Base-by-base conservation (phyloP, 1,140 invertebrate genomes). In the Pogonognathellus flavescens region DNA sequence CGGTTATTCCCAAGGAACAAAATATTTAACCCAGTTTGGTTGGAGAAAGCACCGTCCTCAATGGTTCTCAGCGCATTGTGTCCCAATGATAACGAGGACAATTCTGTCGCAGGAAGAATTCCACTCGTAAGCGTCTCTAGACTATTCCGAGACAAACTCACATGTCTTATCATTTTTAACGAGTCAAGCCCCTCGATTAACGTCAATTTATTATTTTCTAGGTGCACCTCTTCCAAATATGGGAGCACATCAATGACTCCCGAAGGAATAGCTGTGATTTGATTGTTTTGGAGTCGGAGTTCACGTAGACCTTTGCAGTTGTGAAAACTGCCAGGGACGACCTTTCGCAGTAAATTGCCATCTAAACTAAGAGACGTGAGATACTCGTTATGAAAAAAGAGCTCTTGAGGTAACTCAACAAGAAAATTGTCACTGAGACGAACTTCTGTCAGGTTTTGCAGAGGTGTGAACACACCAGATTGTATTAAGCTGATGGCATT, bases 401-500 rank as follows among this genome's bases (percentile, higher is more conserved):
- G 92, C 86, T 94, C 93, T 22, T 92, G 91, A 8, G 95, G 95
- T 84, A 97, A 92, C 59, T 92, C 93, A 53, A 93, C 93, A 87
- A 97, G 94, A 90, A 95, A 97, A 90, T 98, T 98, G 86, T 95
- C 95, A 89, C 95, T 95, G 86, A 98, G 92, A 90, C 97, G 95
- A 7, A 97, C 91, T 91, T 97, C 95, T 57, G 94, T 93, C 80
- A 98, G 91, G 89, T 95, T 95, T 82, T 92, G 90, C 83, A 97
- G 90, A 22, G 94, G 94, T 41, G 92, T 91, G 82, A 98, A 94
- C 11, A 95, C 93, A 84, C 93, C 94, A 8, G 92, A 91, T 90
- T 96, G 94, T 70, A 98, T 93, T 85, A 93, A 91, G 55, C 94
- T 91, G 53, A 98, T 95, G 8, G 96, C 95, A 90, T 98, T 98